A percentile compares a stretch with the other conserved stretches of the same genome.
Evolutionary conservation across 2,888 invertebrate genomes (phyloP).

Genomic region (Dicycla oo): DNA sequence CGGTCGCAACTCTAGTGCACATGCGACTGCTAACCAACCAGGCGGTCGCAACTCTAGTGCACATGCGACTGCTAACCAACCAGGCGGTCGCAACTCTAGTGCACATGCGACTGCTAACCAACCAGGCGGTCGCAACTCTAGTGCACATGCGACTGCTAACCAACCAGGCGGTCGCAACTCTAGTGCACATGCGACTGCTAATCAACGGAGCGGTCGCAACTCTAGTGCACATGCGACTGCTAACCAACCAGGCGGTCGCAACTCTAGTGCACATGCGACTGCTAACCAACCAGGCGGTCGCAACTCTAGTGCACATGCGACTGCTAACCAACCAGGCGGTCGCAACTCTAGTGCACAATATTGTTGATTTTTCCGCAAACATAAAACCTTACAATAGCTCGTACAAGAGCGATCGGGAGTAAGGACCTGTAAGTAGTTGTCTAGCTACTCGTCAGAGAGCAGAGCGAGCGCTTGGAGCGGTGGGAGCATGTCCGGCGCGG

Average conservation of each 20-base stretch:
- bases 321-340: not conserved
- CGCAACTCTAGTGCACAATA: slow-evolving; percentile 1
- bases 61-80: not conserved
- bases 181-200: not conserved
- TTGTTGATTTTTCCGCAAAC: slow-evolving; percentile 23
- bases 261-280: not conserved
- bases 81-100: not conserved
- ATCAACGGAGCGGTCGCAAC: not conserved
- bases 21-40: not conserved
- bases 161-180: not conserved
- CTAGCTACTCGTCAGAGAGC: slow-evolving; percentile 59
- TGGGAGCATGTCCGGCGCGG: slow-evolving; percentile 58
- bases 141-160: not conserved
- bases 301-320: not conserved
- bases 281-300: not conserved
- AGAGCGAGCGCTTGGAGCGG: slow-evolving; percentile 49
- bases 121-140: not conserved
- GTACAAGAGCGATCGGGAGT: slow-evolving; percentile 43
- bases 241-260: not conserved
- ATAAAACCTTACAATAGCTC: slow-evolving; percentile 18
- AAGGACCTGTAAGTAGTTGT: slow-evolving; percentile 61
- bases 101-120: not conserved
- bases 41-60: not conserved
- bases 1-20: not conserved
- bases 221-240: not conserved